phyloP scores from a whole-genome alignment of 2,888 invertebrate genomes.

The Tetragonisca angustula region DNA sequence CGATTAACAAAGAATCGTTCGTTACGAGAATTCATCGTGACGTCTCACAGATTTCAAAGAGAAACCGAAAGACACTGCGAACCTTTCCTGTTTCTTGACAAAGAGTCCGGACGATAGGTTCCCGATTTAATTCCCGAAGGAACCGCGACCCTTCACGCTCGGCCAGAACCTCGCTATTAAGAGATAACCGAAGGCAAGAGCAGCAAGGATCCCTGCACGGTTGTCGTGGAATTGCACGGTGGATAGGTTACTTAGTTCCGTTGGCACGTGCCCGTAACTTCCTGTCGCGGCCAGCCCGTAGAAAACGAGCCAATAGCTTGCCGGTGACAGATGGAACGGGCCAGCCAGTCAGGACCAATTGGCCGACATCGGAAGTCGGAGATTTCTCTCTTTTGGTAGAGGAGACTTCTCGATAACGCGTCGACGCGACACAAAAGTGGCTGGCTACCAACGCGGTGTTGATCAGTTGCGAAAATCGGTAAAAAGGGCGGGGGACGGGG shows the following conservation, averaged over 20 bases:
- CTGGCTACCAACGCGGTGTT: not conserved
- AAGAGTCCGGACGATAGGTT: not conserved
- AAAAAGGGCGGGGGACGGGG: not conserved
- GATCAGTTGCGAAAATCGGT: constrained; percentile 43
- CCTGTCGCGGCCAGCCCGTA: constrained; percentile 65
- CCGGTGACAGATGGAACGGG: constrained; percentile 64
- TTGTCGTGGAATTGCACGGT: constrained; percentile 25
- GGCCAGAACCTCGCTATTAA: constrained; percentile 3
- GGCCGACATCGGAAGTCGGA: constrained; percentile 63
- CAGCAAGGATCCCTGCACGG: not conserved
- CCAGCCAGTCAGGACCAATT: constrained; percentile 52
- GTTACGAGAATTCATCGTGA: too few species aligned
- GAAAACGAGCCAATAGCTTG: constrained; percentile 68
- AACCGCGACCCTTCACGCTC: not conserved
- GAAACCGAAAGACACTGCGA: not conserved
- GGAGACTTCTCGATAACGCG: constrained; percentile 54
- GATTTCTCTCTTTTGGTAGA: constrained; percentile 35
- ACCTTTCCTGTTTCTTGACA: not conserved
- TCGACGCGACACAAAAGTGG: constrained; percentile 49
- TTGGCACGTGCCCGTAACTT: constrained; percentile 67
- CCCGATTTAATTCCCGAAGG: constrained; percentile 16
- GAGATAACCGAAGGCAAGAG: constrained; percentile 28
- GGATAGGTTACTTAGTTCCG: constrained; percentile 58
- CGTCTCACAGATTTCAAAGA: too few species aligned
- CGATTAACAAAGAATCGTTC: too few species aligned